A percentile compares a stretch with the other conserved stretches of the same genome.
Conservation (phyloP, 2,797 vertebrate species). For the Sarcoramphus papa region DNA sequence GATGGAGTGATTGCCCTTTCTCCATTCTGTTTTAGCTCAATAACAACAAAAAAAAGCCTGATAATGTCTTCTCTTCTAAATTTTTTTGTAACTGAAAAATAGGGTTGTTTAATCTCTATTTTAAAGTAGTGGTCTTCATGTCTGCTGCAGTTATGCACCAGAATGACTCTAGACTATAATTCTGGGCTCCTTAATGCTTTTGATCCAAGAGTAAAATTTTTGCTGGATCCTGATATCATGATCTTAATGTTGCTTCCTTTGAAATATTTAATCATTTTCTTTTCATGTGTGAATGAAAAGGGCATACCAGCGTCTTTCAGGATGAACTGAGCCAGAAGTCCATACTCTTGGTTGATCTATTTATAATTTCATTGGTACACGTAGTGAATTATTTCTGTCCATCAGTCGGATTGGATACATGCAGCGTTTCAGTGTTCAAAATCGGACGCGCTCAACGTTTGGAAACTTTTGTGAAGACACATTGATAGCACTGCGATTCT, state of each 20-base stretch:
- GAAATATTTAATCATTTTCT: neutral
- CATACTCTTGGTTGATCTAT: neutral
- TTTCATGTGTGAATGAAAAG: neutral
- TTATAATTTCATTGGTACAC: neutral
- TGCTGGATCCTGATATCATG: neutral
- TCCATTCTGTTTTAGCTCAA: neutral
- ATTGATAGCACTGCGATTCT: accelerated
- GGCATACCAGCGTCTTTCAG: neutral
- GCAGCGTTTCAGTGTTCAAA: neutral
- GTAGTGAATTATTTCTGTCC: neutral
- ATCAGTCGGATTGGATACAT: neutral
- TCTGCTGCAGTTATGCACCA: neutral
- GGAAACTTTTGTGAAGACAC: neutral
- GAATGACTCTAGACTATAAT: neutral
- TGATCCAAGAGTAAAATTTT: neutral
- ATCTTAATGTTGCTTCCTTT: neutral
- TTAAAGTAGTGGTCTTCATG: neutral
- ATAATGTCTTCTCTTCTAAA: neutral
- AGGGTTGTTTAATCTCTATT: neutral
- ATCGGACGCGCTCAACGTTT: accelerated
- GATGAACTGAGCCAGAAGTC: neutral
- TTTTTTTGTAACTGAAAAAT: neutral
- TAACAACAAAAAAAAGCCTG: neutral
- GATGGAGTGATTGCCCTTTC: neutral
- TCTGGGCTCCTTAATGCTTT: constrained; percentile 1